Evolutionary conservation across 2,888 invertebrate genomes (phyloP).

Genomic region (Nomada hirtipes): DNA sequence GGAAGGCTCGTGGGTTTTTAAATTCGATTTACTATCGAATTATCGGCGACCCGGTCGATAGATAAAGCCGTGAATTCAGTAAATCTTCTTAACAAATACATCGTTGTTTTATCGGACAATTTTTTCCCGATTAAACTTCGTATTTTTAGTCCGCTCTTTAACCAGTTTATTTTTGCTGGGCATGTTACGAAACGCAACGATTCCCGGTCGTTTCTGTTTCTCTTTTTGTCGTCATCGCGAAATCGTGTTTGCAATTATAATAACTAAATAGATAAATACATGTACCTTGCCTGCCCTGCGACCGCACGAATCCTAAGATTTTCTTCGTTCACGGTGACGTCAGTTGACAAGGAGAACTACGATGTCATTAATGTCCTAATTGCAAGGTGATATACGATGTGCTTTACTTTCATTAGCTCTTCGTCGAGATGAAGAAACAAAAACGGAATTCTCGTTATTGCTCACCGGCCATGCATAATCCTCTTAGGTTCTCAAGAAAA

Average conservation of each 20-base stretch:
- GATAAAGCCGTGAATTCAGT: slow-evolving; percentile 1
- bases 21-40: slow-evolving; percentile 9
- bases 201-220: not conserved
- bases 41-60: not conserved
- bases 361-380: slow-evolving; percentile 24
- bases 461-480: not conserved
- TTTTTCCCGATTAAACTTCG: not conserved
- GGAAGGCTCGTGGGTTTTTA: not conserved
- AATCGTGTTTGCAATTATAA: slow-evolving; percentile 21
- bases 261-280: slow-evolving; percentile 22
- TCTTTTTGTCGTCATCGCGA: not conserved
- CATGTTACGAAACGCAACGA: not conserved
- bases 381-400: not conserved
- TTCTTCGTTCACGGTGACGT: not conserved
- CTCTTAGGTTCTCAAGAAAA: not conserved
- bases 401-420: not conserved
- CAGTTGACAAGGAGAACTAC: not conserved
- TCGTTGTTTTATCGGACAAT: too few species aligned
- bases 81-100: not conserved
- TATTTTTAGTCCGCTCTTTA: not conserved
- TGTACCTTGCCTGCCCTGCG: not conserved
- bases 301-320: not conserved
- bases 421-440: not conserved
- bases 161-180: not conserved
- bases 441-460: slow-evolving; percentile 11